These are phyloP conservation scores for Drosophila picticornis DNA, from an alignment of 2,888 invertebrate species.

Conservation along the genomic window DNA sequence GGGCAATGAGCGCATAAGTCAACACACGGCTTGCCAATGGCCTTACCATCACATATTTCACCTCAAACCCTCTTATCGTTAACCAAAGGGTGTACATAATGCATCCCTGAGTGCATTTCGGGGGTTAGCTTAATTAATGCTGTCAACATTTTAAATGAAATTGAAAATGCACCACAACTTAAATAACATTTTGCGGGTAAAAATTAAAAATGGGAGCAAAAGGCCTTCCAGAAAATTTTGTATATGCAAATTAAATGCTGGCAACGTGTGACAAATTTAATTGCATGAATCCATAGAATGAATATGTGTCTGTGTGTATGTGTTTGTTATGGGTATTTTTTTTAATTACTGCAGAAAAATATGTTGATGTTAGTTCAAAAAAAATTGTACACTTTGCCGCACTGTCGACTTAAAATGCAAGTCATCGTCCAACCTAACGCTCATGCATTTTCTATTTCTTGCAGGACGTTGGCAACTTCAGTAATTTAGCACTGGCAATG, in stretches of 20 bases:
- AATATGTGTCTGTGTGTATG: constrained; percentile 7
- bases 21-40: constrained; percentile 48
- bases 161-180: constrained; percentile 75
- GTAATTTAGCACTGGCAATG: constrained; percentile 84
- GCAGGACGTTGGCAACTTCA: constrained; percentile 83
- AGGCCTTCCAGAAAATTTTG: constrained; percentile 38
- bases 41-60: background rate
- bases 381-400: constrained; percentile 75
- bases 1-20: constrained; percentile 64
- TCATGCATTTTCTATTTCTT: constrained; percentile 28
- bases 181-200: constrained; percentile 71
- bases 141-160: constrained; percentile 73
- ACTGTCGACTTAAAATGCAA: constrained; percentile 52
- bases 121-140: constrained; percentile 45
- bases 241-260: constrained; percentile 60
- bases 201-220: constrained; percentile 50
- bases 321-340: constrained; percentile 35
- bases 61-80: background rate
- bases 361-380: constrained; percentile 75
- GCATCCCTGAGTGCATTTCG: constrained; percentile 18
- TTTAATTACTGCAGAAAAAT: constrained; percentile 75
- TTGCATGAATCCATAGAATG: constrained; percentile 45
- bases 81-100: constrained; percentile 10
- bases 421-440: constrained; percentile 38
- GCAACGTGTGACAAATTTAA: constrained; percentile 50